Base-by-base conservation (phyloP, 2,888 invertebrate species). In the Nemoura dubitans region DNA sequence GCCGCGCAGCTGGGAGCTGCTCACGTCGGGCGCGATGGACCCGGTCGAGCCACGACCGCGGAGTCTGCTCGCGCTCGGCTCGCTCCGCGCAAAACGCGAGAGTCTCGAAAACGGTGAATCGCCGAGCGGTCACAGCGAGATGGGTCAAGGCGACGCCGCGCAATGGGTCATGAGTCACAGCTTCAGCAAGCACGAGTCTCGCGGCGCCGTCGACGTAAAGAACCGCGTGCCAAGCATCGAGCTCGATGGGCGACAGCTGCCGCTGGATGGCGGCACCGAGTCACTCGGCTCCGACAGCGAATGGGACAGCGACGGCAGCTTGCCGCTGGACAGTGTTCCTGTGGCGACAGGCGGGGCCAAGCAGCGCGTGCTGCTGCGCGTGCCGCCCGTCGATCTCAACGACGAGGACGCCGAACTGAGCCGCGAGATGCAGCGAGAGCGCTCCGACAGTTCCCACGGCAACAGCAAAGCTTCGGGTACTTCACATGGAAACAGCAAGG, bases 1-100 rank as follows among this genome's bases (percentile, higher is more conserved):
- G 16, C 90, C 90, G 21, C 88, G 90, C 27, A 90, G 90, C 82
- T 91, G 90, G 90, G 90, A 90, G 87, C 89, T 90, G 6, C 90
- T 90, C 85, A 90, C 90, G 87, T 89, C 90, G 42, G 90, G 90
- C 76, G 90, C 90, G 86, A 90, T 90, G 81, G 90, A 90, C 87
- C 88, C 86, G 78, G 89, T 82, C 30, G 89, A 89, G 87, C 89
- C 89, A 0, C 88, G 88, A 80, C 87, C 89, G 26, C 88, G 89
- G 28, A 89, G 89, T 86, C 86, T 89, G 10, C 87, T 89, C 59
- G 88, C 89, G 6, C 87, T 89, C 25, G 89, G 89, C 26, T 88
- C 89, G 0, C 78, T 89, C 78, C 88, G 88, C 43, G 89, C 89
- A 3, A 88, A 88, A 78, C 85, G 89, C 76, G 89, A 89, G 87